A percentile compares a stretch with the other conserved stretches of the same genome.
Evolutionary conservation across 2,888 invertebrate species (phyloP).

Genomic region (Clanis bilineata): DNA sequence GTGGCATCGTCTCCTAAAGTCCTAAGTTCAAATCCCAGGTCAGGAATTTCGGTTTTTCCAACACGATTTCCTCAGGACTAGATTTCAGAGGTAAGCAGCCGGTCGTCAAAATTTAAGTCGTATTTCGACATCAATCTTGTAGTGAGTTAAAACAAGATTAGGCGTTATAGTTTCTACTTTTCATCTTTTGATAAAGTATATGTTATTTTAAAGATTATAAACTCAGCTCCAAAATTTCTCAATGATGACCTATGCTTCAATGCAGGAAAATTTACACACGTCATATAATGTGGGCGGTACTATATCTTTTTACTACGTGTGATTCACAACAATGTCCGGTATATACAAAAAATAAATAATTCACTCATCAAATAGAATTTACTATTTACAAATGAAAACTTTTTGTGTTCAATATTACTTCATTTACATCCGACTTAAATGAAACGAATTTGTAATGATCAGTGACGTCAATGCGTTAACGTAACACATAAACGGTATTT

Average conservation of each 20-base stretch:
- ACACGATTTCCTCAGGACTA: no score
- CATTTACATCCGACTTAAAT: not conserved
- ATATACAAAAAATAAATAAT: not conserved
- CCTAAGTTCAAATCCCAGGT: no score
- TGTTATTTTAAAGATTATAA: no score
- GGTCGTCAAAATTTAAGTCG: no score
- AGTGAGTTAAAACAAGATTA: no score
- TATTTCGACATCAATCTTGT: no score
- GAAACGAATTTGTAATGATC: not conserved
- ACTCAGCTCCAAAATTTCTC: no score
- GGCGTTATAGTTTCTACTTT: no score
- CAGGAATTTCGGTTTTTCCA: no score
- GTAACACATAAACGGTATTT: not conserved
- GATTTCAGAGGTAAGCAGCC: no score
- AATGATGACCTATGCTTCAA: not conserved
- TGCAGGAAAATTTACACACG: not conserved
- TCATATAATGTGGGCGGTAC: not conserved
- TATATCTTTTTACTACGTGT: not conserved
- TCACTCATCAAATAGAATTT: not conserved
- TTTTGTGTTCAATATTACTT: not conserved
- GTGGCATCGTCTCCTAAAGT: no score
- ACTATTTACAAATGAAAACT: not conserved
- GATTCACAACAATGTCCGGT: conserved; percentile 1
- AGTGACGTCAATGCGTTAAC: not conserved
- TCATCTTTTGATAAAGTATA: no score